Evolutionary conservation across 2,797 vertebrate species (phyloP), one percentile per base, ranked within the genome.

Genomic region (Rhyacichthys aspro): DNA sequence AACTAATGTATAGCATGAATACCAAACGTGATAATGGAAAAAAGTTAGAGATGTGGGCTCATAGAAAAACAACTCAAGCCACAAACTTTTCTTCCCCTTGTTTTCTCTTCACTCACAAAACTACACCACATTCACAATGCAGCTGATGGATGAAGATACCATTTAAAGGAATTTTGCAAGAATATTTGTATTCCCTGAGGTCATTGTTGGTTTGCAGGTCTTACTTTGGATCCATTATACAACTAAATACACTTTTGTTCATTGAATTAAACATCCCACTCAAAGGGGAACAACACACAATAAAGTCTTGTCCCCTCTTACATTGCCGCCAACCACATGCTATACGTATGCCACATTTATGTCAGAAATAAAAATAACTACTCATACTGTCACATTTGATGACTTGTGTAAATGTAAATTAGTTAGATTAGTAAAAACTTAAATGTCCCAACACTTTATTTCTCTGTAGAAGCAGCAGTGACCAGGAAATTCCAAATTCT

Each of bases 101-200:
- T 43, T 58, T 11, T 42, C 56, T 56, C 15, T 38, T 11, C 46
- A 56, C 39, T 49, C n/a, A 52, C 11, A 56, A 59, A 65, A 71
- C 37, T 42, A 49, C 34, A 65, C 48, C 36, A 50, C 61, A 64
- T 37, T 72, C 69, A 67, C 61, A 64, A 38, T 36, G 63, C 72
- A 71, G 63, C 78, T 79, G 71, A 82, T 62, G 38, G 66, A 37
- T 32, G 57, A 41, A 75, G 81, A 70, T 71, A 70, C 74, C 68
- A 78, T 71, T 70, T 55, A 47, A 28, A 43, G 76, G 80, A 78
- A 75, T 82, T 89, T 89, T 84, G 84, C 77, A 72, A 87, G 79
- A 78, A 57, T 74, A 61, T 80, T 80, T 73, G 55, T 39, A 82
- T 84, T 82, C 72, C 78, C 74, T 78, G 75, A 86, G 83, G 88